Evolutionary conservation across 2,113 vertebrate genomes (phyloP).

Genomic region (Pelobates fuscus): DNA sequence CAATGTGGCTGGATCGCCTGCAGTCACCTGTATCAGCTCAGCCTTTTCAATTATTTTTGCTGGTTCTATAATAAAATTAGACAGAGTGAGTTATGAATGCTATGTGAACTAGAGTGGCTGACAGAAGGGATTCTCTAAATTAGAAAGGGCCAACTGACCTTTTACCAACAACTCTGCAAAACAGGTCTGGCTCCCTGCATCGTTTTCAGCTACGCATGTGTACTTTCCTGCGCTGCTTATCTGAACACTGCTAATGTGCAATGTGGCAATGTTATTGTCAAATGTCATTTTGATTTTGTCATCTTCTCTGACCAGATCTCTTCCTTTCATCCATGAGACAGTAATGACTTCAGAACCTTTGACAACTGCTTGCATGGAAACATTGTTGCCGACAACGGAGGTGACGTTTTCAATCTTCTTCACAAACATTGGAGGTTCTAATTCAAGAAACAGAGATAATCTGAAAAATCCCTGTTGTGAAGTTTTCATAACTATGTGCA

Average conservation of each 20-base stretch:
- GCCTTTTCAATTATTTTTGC: slow-evolving; percentile 90
- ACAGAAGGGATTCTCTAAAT: not conserved
- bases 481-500: not conserved
- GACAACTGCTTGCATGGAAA: slow-evolving; percentile 83
- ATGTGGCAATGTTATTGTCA: slow-evolving; percentile 79
- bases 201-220: slow-evolving; percentile 90
- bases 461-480: slow-evolving; percentile 33
- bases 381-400: slow-evolving; percentile 79
- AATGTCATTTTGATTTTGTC: slow-evolving; percentile 86
- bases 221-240: slow-evolving; percentile 85
- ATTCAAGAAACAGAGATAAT: slow-evolving; percentile 59
- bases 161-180: slow-evolving; percentile 90
- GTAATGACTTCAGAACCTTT: slow-evolving; percentile 91
- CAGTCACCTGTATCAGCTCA: slow-evolving; percentile 90
- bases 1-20: slow-evolving; percentile 87
- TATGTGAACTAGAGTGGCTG: not conserved
- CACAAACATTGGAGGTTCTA: slow-evolving; percentile 90
- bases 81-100: slow-evolving; percentile 52
- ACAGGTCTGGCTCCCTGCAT: slow-evolving; percentile 91
- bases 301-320: slow-evolving; percentile 86
- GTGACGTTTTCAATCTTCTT: slow-evolving; percentile 91
- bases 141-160: slow-evolving; percentile 77
- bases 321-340: slow-evolving; percentile 91
- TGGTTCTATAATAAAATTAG: slow-evolving; percentile 85
- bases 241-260: slow-evolving; percentile 81